Evolutionary conservation across 2,113 vertebrate species (phyloP).

Genomic region (Phyllopteryx taeniolatus): DNA sequence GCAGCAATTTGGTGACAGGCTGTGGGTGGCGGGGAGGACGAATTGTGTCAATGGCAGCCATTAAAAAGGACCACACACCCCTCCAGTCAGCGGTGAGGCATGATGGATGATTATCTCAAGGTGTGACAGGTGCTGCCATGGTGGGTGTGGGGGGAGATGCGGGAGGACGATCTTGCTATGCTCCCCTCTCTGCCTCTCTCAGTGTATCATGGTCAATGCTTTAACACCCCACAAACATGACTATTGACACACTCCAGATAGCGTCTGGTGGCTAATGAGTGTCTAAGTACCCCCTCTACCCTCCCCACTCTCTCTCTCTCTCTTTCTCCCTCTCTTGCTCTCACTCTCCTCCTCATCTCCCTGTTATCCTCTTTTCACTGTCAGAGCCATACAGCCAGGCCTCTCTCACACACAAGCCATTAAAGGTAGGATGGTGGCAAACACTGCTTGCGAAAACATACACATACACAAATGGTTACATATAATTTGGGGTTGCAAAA

Average conservation of each 20-base stretch:
- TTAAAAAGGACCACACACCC: constrained; percentile 94
- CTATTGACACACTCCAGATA: constrained; percentile 90
- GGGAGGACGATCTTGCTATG: constrained; percentile 64
- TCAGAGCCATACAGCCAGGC: constrained; percentile 57
- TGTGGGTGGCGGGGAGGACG: constrained; percentile 88
- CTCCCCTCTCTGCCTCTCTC: constrained; percentile 50
- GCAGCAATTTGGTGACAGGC: constrained; percentile 79
- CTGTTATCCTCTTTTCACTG: constrained; percentile 65
- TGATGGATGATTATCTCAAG: constrained; percentile 96
- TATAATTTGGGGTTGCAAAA: background rate
- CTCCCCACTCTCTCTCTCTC: constrained; percentile 49
- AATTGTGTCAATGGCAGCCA: constrained; percentile 91
- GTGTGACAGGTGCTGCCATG: constrained; percentile 85
- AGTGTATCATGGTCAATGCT: constrained; percentile 75
- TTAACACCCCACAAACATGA: constrained; percentile 80
- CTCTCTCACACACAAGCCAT: constrained; percentile 62
- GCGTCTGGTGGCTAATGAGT: constrained; percentile 85
- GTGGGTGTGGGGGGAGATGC: constrained; percentile 49
- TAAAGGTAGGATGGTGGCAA: constrained; percentile 39
- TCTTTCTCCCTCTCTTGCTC: constrained; percentile 47
- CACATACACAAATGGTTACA: constrained; percentile 8
- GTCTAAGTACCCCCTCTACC: constrained; percentile 73
- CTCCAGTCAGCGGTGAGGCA: constrained; percentile 83
- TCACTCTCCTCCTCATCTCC: constrained; percentile 72
- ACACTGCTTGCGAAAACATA: constrained; percentile 7